Evolutionary conservation across 2,888 invertebrate species (phyloP).

Genomic region (Amphipyra berbera): DNA sequence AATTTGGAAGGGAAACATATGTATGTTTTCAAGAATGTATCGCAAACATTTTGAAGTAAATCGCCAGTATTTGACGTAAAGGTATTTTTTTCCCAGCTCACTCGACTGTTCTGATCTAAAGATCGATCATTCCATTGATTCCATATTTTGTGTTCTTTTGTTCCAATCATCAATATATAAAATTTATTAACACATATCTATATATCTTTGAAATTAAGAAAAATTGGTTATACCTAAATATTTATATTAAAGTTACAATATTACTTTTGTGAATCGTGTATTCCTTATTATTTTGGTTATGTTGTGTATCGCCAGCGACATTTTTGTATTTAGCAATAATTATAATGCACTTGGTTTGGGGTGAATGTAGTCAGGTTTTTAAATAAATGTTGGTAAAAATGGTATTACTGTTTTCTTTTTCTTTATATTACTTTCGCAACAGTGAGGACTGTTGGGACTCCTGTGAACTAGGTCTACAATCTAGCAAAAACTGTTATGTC

Average conservation of each 20-base stretch:
- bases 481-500: no score
- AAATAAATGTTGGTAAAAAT: constrained; percentile 79
- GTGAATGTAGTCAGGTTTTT: constrained; percentile 86
- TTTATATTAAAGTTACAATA: constrained; percentile 25
- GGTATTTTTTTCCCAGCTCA: background rate
- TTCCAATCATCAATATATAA: constrained; percentile 20
- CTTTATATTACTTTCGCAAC: background rate
- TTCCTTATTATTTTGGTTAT: constrained; percentile 40
- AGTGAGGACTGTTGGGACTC: no score
- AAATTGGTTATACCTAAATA: constrained; percentile 34
- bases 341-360: constrained; percentile 87
- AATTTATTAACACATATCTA: constrained; percentile 38
- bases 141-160: constrained; percentile 10
- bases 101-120: background rate
- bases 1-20: no score
- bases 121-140: constrained; percentile 37
- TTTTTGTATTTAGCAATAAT: constrained; percentile 72
- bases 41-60: no score
- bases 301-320: constrained; percentile 58
- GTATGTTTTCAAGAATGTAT: no score
- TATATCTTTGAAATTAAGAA: constrained; percentile 30
- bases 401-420: constrained; percentile 50
- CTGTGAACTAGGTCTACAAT: no score
- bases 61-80: no score
- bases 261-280: constrained; percentile 45